These are phyloP conservation scores for Marronus borbonicus DNA, from an alignment of 2,888 invertebrate species.

Conservation along the genomic window DNA sequence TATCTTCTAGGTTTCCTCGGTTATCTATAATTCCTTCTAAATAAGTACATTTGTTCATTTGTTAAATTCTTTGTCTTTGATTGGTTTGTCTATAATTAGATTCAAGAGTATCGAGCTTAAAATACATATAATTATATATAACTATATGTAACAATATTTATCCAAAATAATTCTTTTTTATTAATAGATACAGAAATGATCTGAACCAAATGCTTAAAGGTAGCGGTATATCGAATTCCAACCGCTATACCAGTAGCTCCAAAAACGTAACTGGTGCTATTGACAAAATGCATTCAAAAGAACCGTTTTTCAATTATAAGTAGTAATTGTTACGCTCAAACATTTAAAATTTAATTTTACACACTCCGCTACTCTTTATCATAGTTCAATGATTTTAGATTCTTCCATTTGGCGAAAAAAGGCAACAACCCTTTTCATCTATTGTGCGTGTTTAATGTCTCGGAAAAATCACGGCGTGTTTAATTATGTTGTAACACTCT, in stretches of 20 bases:
- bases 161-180: too few relatives aligned
- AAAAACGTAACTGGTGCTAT: constrained; percentile 1
- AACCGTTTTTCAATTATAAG: constrained; percentile 50
- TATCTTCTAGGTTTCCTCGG: too few relatives aligned
- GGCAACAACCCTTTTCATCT: constrained; percentile 67
- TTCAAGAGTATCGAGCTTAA: too few relatives aligned
- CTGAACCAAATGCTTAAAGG: not conserved
- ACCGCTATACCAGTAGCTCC: not conserved
- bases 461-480: constrained; percentile 69
- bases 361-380: constrained; percentile 58
- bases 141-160: too few relatives aligned
- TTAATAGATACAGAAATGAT: too few relatives aligned
- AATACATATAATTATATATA: too few relatives aligned
- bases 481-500: constrained; percentile 68
- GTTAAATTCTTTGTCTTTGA: too few relatives aligned
- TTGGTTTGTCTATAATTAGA: too few relatives aligned
- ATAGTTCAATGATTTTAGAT: constrained; percentile 58
- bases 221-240: constrained; percentile 26
- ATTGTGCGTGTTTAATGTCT: constrained; percentile 68
- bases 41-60: too few relatives aligned
- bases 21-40: too few relatives aligned
- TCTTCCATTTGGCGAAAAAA: constrained; percentile 62
- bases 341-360: constrained; percentile 58
- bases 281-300: constrained; percentile 37
- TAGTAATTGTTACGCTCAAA: constrained; percentile 50